Evolutionary conservation across 2,113 vertebrate genomes (phyloP).

Genomic region (Pachycephala philippinensis): DNA sequence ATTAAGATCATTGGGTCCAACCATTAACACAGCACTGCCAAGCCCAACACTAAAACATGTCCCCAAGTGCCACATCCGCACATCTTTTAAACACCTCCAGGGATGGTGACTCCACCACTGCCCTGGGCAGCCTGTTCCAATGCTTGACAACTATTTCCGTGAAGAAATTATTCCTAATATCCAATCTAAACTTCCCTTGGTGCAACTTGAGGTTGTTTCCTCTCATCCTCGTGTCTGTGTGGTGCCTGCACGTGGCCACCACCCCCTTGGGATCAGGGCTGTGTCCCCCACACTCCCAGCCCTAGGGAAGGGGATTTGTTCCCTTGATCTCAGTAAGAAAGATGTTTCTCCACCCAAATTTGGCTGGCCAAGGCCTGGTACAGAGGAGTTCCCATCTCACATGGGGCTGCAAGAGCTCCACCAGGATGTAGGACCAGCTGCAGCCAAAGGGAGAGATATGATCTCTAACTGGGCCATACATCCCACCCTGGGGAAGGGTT

Average conservation of each 20-base stretch:
- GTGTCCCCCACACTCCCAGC: not conserved
- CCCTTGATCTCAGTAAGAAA: not conserved
- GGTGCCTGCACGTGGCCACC: not conserved
- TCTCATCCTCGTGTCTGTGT: accelerated
- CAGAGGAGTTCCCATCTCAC: not conserved
- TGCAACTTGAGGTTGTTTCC: accelerated
- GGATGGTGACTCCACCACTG: not conserved
- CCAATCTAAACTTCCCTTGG: not conserved
- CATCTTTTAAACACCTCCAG: not conserved
- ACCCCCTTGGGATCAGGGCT: not conserved
- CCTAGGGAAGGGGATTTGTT: not conserved
- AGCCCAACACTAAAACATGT: not conserved
- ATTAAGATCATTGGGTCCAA: not conserved
- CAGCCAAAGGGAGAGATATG: accelerated
- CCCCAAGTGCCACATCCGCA: not conserved
- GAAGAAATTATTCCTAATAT: not conserved
- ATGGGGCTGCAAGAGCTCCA: accelerated
- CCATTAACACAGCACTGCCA: not conserved
- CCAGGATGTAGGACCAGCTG: not conserved
- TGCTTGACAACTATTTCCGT: not conserved
- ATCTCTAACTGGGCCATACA: not conserved
- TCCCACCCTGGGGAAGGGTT: not conserved
- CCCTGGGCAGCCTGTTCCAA: not conserved
- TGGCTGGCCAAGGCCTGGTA: not conserved
- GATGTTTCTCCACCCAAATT: not conserved